Percentiles rank a stretch among this genome's conserved stretches.
phyloP scores from a whole-genome alignment of 2,113 vertebrate species.

The Spea multiplicata region DNA sequence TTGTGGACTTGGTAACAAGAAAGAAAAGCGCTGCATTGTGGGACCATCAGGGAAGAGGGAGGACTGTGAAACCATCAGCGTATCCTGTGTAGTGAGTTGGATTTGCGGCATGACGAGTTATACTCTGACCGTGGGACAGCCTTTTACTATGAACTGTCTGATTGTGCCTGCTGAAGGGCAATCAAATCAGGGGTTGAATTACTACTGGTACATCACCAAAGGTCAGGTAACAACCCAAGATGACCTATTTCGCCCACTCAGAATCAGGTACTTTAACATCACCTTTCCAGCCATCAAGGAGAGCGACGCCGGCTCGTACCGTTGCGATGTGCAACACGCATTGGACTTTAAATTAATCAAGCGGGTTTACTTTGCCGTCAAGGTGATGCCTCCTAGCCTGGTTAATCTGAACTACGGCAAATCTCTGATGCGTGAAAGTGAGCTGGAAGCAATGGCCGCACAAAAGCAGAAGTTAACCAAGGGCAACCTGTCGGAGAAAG shows the following conservation, averaged over 20 bases:
- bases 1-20: slow-evolving; percentile 79
- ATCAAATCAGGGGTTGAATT: slow-evolving; percentile 62
- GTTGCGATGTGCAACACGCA: slow-evolving; percentile 73
- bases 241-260: slow-evolving; percentile 63
- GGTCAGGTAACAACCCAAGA: slow-evolving; percentile 78
- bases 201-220: slow-evolving; percentile 71
- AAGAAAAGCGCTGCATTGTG: slow-evolving; percentile 69
- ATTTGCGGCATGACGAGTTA: slow-evolving; percentile 75
- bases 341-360: slow-evolving; percentile 64
- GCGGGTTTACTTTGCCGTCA: slow-evolving; percentile 78
- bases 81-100: slow-evolving; percentile 68
- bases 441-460: slow-evolving; percentile 39
- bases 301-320: slow-evolving; percentile 78
- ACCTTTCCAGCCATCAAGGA: slow-evolving; percentile 65
- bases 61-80: slow-evolving; percentile 53
- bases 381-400: slow-evolving; percentile 61
- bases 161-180: slow-evolving; percentile 49
- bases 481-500: not conserved
- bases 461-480: not conserved
- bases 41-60: slow-evolving; percentile 17
- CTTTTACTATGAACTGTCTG: slow-evolving; percentile 72
- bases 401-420: slow-evolving; percentile 69
- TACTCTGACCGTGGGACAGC: slow-evolving; percentile 56
- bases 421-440: slow-evolving; percentile 58
- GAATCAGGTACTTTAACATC: slow-evolving; percentile 50